A percentile compares a stretch with the other conserved stretches of the same genome.
phyloP scores from a whole-genome alignment of 2,797 vertebrate species.

The Gobio occitaniae region DNA sequence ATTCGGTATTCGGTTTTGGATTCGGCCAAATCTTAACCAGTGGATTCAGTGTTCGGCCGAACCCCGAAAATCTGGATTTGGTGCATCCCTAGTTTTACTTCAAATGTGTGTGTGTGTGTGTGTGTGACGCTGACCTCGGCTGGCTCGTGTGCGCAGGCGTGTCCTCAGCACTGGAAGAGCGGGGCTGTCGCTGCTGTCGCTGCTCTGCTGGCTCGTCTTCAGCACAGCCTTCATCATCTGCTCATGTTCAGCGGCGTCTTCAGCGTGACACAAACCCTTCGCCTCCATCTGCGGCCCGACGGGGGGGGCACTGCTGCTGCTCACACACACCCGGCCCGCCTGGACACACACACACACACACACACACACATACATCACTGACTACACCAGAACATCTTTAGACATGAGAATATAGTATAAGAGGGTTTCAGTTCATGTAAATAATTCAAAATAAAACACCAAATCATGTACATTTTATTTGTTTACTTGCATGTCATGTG shows the following conservation, averaged over 20 bases:
- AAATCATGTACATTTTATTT: not conserved
- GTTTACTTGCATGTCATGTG: not conserved
- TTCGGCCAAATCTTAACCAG: too few species aligned
- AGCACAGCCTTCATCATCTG: conserved; percentile 95
- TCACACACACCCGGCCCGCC: not conserved
- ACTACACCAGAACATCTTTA: not conserved
- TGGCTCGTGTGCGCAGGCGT: conserved; percentile 80
- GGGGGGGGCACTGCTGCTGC: conserved; percentile 68
- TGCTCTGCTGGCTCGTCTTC: conserved; percentile 75
- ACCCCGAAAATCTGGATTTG: too few species aligned
- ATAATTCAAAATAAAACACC: not conserved
- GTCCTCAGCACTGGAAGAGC: conserved; percentile 79
- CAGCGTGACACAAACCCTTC: conserved; percentile 84
- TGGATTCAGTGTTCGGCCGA: too few species aligned
- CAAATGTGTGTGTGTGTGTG: too few species aligned
- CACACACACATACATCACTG: not conserved
- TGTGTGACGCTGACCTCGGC: conserved; percentile 27
- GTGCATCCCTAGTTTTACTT: not conserved
- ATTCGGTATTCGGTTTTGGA: too few species aligned
- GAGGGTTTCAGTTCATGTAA: not conserved
- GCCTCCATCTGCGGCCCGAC: conserved; percentile 75
- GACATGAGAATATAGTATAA: not conserved
- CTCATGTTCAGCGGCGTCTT: conserved; percentile 89
- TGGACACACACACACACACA: conserved; percentile 22
- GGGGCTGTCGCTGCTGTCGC: conserved; percentile 73